Evolutionary conservation across 2,888 invertebrate genomes (phyloP).

Genomic region (Aspidapion aeneum): DNA sequence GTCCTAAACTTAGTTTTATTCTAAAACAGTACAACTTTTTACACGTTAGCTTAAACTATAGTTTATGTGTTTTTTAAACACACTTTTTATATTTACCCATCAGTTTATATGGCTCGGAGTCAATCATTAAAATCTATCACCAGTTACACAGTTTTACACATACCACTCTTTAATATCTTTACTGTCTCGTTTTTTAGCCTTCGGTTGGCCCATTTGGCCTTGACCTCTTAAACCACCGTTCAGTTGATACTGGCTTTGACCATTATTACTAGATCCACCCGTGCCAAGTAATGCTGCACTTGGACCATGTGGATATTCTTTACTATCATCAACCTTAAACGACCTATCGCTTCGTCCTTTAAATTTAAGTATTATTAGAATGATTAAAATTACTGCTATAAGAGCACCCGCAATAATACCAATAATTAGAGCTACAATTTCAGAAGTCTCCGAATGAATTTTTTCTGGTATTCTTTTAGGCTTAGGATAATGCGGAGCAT

Average conservation of each 20-base stretch:
- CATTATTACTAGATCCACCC: constrained; percentile 47
- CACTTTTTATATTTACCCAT: too few species aligned
- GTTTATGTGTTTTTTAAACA: too few species aligned
- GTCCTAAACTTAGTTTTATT: not conserved
- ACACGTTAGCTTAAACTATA: too few species aligned
- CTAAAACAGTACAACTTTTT: too few species aligned
- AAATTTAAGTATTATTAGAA: constrained; percentile 86
- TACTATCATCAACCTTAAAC: constrained; percentile 89
- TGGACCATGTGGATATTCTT: constrained; percentile 69
- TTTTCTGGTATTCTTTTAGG: constrained; percentile 6
- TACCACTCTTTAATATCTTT: constrained; percentile 97
- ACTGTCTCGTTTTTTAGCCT: constrained; percentile 65
- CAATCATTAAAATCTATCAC: constrained; percentile 12
- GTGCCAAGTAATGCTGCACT: constrained; percentile 70
- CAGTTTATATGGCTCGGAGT: constrained; percentile 28
- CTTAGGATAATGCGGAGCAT: constrained; percentile 7
- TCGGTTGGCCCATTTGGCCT: constrained; percentile 36
- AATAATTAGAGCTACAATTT: constrained; percentile 74
- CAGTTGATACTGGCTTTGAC: constrained; percentile 50
- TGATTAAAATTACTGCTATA: constrained; percentile 86
- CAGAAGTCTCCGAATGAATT: constrained; percentile 66
- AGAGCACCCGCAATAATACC: constrained; percentile 88
- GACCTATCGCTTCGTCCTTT: constrained; percentile 83
- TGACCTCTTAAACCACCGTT: constrained; percentile 51
- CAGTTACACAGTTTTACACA: constrained; percentile 58